These are phyloP conservation scores for Zaprionus kolodkinae DNA, from an alignment of 1,140 invertebrate species.

Conservation along the genomic window DNA sequence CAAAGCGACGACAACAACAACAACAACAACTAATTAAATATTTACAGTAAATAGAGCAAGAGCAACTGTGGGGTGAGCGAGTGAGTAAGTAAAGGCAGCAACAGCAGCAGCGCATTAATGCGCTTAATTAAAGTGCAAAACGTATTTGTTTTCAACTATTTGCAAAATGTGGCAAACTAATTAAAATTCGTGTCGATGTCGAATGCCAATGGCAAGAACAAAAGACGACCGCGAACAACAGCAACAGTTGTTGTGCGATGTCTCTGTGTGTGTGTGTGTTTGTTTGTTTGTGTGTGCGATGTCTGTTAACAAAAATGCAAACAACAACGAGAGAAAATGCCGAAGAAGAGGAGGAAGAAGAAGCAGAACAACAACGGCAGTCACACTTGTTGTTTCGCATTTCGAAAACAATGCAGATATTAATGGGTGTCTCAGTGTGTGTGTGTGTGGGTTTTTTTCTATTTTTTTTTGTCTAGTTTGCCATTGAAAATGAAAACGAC, in stretches of 20 bases:
- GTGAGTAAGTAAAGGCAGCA: not conserved
- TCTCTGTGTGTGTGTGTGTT: constrained; percentile 38
- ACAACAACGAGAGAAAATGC: constrained; percentile 24
- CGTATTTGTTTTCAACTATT: constrained; percentile 76
- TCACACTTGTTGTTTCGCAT: constrained; percentile 68
- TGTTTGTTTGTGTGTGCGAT: constrained; percentile 35
- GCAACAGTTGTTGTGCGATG: constrained; percentile 51
- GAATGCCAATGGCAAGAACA: constrained; percentile 80
- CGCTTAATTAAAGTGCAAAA: constrained; percentile 69
- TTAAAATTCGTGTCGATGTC: constrained; percentile 74
- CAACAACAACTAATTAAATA: constrained; percentile 31
- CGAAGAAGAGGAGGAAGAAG: constrained; percentile 2
- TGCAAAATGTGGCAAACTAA: constrained; percentile 79
- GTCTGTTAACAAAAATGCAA: constrained; percentile 47
- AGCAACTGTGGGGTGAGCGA: constrained; percentile 12
- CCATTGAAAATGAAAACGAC: constrained; percentile 33
- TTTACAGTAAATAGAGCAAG: constrained; percentile 38
- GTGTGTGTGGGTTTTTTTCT: constrained; percentile 4
- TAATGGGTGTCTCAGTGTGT: not conserved
- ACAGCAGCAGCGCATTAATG: constrained; percentile 10
- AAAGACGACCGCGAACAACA: constrained; percentile 59
- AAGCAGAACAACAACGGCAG: constrained; percentile 11
- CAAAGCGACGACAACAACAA: not conserved
- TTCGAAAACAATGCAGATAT: constrained; percentile 27
- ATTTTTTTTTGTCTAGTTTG: constrained; percentile 15